A percentile compares a stretch with the other conserved stretches of the same genome.
Evolutionary conservation across 1,140 invertebrate species (phyloP).

Genomic region (Cydia fagiglandana): DNA sequence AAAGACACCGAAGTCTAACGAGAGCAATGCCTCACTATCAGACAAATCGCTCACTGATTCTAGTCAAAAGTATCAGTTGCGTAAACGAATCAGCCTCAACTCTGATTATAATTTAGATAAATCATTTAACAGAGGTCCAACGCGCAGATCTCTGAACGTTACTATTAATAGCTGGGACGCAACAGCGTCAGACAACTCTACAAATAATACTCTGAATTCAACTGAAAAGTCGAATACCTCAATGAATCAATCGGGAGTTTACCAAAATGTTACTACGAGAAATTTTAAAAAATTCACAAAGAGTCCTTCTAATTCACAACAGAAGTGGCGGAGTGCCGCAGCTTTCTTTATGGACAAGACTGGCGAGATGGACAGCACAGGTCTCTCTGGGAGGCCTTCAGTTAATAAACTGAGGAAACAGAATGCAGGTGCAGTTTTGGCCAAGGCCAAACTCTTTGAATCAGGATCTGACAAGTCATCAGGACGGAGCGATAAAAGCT

Average conservation of each 20-base stretch:
- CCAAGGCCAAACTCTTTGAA: conserved; percentile 83
- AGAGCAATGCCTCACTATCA: conserved; percentile 57
- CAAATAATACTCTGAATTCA: conserved; percentile 55
- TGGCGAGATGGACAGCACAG: conserved; percentile 59
- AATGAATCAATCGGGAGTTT: conserved; percentile 42
- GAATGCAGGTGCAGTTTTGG: conserved; percentile 83
- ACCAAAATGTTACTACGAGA: conserved; percentile 52
- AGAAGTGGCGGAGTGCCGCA: conserved; percentile 72
- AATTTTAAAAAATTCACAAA: conserved; percentile 45
- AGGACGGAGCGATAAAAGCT: conserved; percentile 57
- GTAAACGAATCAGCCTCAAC: conserved; percentile 63
- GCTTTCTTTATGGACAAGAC: conserved; percentile 74
- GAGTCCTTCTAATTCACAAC: conserved; percentile 53
- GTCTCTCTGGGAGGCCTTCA: conserved; percentile 80
- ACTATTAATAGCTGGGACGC: conserved; percentile 56
- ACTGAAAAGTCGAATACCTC: conserved; percentile 54
- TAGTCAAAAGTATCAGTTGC: conserved; percentile 63
- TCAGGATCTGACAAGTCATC: conserved; percentile 74
- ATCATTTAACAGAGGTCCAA: conserved; percentile 55
- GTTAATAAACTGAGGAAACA: conserved; percentile 81
- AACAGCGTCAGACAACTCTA: conserved; percentile 56
- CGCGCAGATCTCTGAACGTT: conserved; percentile 65
- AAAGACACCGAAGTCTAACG: conserved; percentile 41
- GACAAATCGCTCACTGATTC: conserved; percentile 54
- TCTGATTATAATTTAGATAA: conserved; percentile 62